phyloP scores from a whole-genome alignment of 2,888 invertebrate species.

The Xestia ashworthii region DNA sequence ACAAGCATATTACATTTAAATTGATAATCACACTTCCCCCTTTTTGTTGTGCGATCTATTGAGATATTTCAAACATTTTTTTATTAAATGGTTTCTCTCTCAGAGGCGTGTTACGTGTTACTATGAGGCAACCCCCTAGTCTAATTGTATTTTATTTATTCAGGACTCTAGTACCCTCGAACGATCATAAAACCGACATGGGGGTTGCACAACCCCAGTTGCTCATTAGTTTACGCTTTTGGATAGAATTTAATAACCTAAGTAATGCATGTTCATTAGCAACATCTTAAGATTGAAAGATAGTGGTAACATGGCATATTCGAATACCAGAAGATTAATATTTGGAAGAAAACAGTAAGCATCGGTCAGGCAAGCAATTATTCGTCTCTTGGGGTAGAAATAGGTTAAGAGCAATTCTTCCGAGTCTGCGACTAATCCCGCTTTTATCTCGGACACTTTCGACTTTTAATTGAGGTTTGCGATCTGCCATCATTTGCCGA shows the following conservation, averaged over 20 bases:
- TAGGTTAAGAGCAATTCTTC: constrained; percentile 26
- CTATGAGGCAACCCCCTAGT: constrained; percentile 75
- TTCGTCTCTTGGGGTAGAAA: not conserved
- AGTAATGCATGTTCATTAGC: constrained; percentile 58
- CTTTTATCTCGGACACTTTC: constrained; percentile 53
- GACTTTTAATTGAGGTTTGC: constrained; percentile 62
- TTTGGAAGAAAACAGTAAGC: not conserved
- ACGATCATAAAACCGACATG: constrained; percentile 71
- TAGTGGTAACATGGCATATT: not conserved
- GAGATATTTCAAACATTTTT: constrained; percentile 74
- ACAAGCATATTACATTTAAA: constrained; percentile 72
- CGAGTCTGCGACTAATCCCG: constrained; percentile 37
- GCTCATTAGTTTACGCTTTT: constrained; percentile 80
- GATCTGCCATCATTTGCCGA: constrained; percentile 58
- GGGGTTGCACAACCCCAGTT: constrained; percentile 70
- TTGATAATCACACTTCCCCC: constrained; percentile 75
- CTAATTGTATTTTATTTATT: constrained; percentile 89
- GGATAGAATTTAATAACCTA: constrained; percentile 70
- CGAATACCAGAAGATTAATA: not conserved
- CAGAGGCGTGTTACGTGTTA: constrained; percentile 68
- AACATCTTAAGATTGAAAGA: constrained; percentile 10
- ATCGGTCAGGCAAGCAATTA: not conserved
- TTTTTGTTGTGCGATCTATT: constrained; percentile 62
- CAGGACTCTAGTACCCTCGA: constrained; percentile 80
- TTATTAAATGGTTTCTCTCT: constrained; percentile 71